A percentile compares a stretch with the other conserved stretches of the same genome.
Conservation (phyloP, 1,140 invertebrate genomes). For the Tetramorium parvispinum region DNA sequence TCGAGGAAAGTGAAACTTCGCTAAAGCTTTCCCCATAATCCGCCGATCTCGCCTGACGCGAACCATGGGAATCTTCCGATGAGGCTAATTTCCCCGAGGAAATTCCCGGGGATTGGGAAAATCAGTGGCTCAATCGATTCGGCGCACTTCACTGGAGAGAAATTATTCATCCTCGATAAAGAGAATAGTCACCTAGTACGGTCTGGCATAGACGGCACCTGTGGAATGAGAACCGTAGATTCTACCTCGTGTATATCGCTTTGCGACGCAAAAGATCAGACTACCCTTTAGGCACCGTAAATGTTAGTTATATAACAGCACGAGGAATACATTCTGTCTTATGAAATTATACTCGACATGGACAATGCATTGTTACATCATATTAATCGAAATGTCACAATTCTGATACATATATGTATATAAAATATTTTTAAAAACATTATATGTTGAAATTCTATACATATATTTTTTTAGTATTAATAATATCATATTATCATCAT, state of each 20-base stretch:
- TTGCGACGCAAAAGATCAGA: conserved; percentile 34
- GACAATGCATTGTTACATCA: not conserved
- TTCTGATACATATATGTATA: not conserved
- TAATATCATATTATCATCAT: too few relatives aligned
- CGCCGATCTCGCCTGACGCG: conserved; percentile 71
- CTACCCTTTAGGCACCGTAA: conserved; percentile 20
- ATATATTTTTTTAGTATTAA: not conserved
- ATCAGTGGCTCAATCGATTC: conserved; percentile 76
- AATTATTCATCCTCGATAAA: conserved; percentile 77
- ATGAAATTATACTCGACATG: conserved; percentile 6
- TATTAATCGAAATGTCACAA: not conserved
- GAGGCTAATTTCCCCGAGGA: conserved; percentile 77
- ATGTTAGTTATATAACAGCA: conserved; percentile 15
- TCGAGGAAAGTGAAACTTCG: conserved; percentile 69
- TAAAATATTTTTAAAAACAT: not conserved
- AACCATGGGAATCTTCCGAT: conserved; percentile 77
- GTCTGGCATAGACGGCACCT: conserved; percentile 63
- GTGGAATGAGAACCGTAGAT: conserved; percentile 66
- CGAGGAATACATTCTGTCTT: not conserved
- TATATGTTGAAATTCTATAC: not conserved
- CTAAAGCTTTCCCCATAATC: conserved; percentile 70
- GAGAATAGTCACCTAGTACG: conserved; percentile 68
- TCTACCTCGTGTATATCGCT: conserved; percentile 8
- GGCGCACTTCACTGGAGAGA: conserved; percentile 65
- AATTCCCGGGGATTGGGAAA: conserved; percentile 76